Percentiles rank a stretch among this genome's conserved stretches.
Conservation (phyloP, 2,113 vertebrate genomes). For the Poeciliopsis occidentalis region DNA sequence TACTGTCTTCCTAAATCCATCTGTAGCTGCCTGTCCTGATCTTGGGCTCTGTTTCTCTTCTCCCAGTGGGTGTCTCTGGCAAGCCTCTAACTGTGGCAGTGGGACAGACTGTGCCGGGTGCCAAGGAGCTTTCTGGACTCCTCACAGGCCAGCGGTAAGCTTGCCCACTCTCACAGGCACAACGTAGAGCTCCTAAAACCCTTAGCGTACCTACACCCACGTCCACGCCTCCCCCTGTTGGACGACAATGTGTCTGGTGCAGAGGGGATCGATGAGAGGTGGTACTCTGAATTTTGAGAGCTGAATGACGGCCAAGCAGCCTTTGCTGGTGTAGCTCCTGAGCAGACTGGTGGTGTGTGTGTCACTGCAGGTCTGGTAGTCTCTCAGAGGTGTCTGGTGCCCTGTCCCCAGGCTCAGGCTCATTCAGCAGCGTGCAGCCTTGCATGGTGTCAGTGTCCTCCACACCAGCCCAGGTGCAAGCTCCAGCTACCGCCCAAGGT, state of each 20-base stretch:
- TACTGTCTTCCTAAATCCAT: neutral
- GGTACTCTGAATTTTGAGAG: slow-evolving; percentile 35
- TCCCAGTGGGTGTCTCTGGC: slow-evolving; percentile 74
- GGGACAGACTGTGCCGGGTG: slow-evolving; percentile 80
- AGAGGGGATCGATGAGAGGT: slow-evolving; percentile 54
- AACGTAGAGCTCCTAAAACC: slow-evolving; percentile 26
- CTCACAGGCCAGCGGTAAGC: slow-evolving; percentile 88
- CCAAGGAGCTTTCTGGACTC: slow-evolving; percentile 90
- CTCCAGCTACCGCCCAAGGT: slow-evolving; percentile 86
- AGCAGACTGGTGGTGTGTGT: slow-evolving; percentile 79
- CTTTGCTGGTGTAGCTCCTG: slow-evolving; percentile 68
- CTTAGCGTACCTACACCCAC: slow-evolving; percentile 30
- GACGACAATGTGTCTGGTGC: slow-evolving; percentile 49
- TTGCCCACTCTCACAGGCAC: slow-evolving; percentile 6
- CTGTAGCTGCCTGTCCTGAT: neutral
- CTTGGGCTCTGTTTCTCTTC: slow-evolving; percentile 11
- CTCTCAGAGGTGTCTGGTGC: slow-evolving; percentile 79
- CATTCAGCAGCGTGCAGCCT: slow-evolving; percentile 88
- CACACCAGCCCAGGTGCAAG: slow-evolving; percentile 79
- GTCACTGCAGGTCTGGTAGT: slow-evolving; percentile 79
- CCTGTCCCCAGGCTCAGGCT: slow-evolving; percentile 80
- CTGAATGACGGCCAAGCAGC: slow-evolving; percentile 52
- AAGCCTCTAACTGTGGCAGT: slow-evolving; percentile 84
- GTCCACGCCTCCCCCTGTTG: slow-evolving; percentile 26
- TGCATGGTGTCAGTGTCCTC: slow-evolving; percentile 80